A percentile compares a stretch with the other conserved stretches of the same genome.
phyloP scores from a whole-genome alignment of 2,797 vertebrate genomes.

The Hydrolagus colliei region DNA sequence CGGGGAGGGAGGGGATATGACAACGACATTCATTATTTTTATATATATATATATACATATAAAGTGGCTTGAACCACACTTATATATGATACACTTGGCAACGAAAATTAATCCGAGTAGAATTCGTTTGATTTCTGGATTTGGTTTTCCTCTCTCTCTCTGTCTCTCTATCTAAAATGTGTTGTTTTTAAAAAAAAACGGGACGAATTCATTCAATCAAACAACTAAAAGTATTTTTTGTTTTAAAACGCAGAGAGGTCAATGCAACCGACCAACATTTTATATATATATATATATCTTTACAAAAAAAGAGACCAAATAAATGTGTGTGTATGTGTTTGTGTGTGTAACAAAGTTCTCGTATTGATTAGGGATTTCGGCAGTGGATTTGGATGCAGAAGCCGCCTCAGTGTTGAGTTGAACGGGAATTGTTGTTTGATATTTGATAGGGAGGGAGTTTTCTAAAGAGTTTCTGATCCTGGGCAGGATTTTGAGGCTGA shows the following conservation, averaged over 20 bases:
- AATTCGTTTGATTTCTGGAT: neutral
- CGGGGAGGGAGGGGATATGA: too few species aligned
- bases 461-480: neutral
- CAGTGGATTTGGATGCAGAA: neutral
- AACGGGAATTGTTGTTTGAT: neutral
- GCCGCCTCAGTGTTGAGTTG: neutral
- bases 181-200: too few species aligned
- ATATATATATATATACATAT: too few species aligned
- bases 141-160: too few species aligned
- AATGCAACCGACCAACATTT: slow-evolving; percentile 80
- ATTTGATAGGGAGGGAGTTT: neutral
- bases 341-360: too few species aligned
- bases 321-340: too few species aligned
- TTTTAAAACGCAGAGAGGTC: slow-evolving; percentile 56
- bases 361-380: neutral
- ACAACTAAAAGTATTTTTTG: slow-evolving; percentile 49
- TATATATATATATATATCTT: slow-evolving; percentile 44
- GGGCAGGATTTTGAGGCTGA: neutral
- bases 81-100: neutral
- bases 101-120: neutral
- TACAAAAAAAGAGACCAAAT: too few species aligned
- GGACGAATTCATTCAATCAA: neutral
- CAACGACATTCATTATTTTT: neutral
- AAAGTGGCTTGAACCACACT: neutral
- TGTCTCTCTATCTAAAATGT: too few species aligned